Conservation (phyloP, 2,888 invertebrate species). For the Hypomecis atomaria region DNA sequence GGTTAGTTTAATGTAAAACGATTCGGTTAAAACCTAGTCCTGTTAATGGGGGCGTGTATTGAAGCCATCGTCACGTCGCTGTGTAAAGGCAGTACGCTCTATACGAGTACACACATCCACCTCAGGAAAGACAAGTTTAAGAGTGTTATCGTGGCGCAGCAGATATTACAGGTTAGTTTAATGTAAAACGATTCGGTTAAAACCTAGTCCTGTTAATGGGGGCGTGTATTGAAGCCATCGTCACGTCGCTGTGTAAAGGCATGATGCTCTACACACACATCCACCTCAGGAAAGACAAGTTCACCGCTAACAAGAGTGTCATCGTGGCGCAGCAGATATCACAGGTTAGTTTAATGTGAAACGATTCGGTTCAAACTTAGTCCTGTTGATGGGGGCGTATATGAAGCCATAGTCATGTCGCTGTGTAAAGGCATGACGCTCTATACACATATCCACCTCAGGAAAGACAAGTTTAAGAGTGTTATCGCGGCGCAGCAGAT, state of each 20-base stretch:
- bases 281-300: slow-evolving; percentile 96
- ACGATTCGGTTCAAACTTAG: slow-evolving; percentile 90
- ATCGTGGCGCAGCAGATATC: slow-evolving; percentile 98
- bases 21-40: slow-evolving; percentile 94
- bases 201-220: slow-evolving; percentile 99
- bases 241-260: slow-evolving; percentile 98
- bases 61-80: slow-evolving; percentile 99
- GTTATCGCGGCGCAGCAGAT: slow-evolving; percentile 98
- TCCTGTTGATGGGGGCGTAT: slow-evolving; percentile 99
- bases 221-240: slow-evolving; percentile 99
- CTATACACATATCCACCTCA: slow-evolving; percentile 93
- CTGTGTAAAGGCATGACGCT: too few species aligned
- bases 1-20: slow-evolving; percentile 73
- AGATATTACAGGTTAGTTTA: slow-evolving; percentile 94
- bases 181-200: slow-evolving; percentile 68
- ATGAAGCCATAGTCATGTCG: slow-evolving; percentile 88
- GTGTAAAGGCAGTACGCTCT: slow-evolving; percentile 97
- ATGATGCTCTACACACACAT: slow-evolving; percentile 97
- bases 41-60: slow-evolving; percentile 99
- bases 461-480: slow-evolving; percentile 97
- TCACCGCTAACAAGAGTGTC: slow-evolving; percentile 96
- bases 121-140: slow-evolving; percentile 96
- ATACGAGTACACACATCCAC: slow-evolving; percentile 95
- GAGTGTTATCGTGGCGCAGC: slow-evolving; percentile 96
- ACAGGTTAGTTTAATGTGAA: slow-evolving; percentile 85